Evolutionary conservation across 2,113 vertebrate genomes (phyloP), one percentile per base, ranked within the genome.

Genomic region (Meriones unguiculatus): DNA sequence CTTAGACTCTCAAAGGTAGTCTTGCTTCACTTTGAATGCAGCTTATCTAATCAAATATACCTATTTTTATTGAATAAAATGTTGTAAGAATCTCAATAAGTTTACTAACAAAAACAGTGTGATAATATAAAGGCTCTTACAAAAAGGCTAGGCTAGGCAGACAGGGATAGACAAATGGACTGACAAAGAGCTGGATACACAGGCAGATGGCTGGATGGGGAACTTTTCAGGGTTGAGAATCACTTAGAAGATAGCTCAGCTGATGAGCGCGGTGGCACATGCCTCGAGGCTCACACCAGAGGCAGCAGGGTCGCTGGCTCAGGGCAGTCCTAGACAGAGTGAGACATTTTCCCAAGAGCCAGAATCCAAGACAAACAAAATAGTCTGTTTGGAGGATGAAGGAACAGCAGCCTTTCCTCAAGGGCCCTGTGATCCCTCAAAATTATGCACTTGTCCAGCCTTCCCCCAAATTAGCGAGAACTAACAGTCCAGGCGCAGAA

Each of bases 31-130:
- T 91, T 96, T 87, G 67, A 89, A 93, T 67, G 93, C 80, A 95
- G n/a, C 76, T 82, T 93, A 91, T 95, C 30, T 95, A 86, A 57
- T 93, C 82, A 97, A 84, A 89, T 94, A 75, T 41, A 52, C 88
- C 80, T 82, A 94, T 93, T 92, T 90, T 93, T 94, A 93, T 62
- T 72, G 78, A 91, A 87, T 95, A 89, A 89, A 93, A 81, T 91
- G 86, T 73, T 81, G 87, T 30, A 69, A 8, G 41, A 95, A 77
- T 94, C 70, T 89, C 15, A 54, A 25, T 25, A 85, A 57, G n/a
- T 81, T 95, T 88, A 64, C 75, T 78, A 69, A 25, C 65, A 76
- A 80, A 73, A 90, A 91, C 7, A 89, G 4, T 76, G 69, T 85
- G n/a, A 87, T 80, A 86, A 95, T 88, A 22, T 75, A 84, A 96